Evolutionary conservation across 2,113 vertebrate species (phyloP).

Genomic region (Labeo rohita): DNA sequence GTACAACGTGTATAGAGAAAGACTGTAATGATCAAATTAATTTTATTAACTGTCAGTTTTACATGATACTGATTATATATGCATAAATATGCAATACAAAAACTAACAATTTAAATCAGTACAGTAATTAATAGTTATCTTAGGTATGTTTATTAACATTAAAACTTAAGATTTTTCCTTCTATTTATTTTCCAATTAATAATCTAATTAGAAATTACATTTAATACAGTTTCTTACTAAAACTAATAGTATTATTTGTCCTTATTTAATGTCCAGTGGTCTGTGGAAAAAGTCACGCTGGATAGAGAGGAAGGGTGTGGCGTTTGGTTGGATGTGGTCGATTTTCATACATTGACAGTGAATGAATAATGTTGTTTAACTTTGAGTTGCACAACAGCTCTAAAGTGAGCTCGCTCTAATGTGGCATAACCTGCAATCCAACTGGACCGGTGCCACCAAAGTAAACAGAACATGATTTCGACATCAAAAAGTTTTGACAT

Average conservation of each 20-base stretch:
- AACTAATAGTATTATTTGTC: background rate
- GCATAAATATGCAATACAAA: background rate
- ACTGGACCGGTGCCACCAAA: conserved; percentile 33
- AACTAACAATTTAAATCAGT: background rate
- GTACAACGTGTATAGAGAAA: background rate
- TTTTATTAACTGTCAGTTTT: background rate
- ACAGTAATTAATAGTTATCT: background rate
- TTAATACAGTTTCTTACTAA: background rate
- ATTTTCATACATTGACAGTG: conserved; percentile 20
- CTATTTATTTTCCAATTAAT: background rate
- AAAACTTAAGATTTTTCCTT: background rate
- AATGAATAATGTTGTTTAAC: conserved; percentile 39
- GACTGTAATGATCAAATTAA: background rate
- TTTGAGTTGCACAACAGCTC: conserved; percentile 42
- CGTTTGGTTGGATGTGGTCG: conserved; percentile 29
- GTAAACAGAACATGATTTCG: conserved; percentile 24
- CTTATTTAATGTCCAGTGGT: background rate
- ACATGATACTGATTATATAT: too few species aligned
- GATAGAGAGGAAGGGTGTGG: conserved; percentile 48
- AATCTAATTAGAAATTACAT: background rate
- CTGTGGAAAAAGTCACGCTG: background rate
- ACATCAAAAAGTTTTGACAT: conserved; percentile 27
- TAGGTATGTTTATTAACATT: background rate
- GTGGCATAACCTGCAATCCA: conserved; percentile 1
- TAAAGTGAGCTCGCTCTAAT: conserved; percentile 25